A percentile compares a stretch with the other conserved stretches of the same genome.
These are phyloP conservation scores for Erythrocercus mccallii DNA, from an alignment of 2,113 vertebrate species.

Conservation along the genomic window DNA sequence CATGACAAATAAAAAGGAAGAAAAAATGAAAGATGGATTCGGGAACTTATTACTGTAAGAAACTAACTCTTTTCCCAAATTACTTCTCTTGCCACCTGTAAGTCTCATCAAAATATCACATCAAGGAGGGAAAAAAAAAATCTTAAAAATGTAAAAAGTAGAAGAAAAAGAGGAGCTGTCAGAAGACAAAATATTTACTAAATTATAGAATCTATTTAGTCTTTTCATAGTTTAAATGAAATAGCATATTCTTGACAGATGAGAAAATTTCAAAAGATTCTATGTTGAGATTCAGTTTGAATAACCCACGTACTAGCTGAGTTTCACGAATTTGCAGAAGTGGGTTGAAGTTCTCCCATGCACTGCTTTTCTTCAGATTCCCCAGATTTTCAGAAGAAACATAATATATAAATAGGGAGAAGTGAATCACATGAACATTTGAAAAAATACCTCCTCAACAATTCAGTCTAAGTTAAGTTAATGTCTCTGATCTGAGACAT, in stretches of 20 bases:
- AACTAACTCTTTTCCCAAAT: background rate
- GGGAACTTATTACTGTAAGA: background rate
- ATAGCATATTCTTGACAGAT: constrained; percentile 39
- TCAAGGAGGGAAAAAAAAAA: background rate
- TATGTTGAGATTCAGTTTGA: background rate
- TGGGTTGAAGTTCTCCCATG: constrained; percentile 1
- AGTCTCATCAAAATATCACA: background rate
- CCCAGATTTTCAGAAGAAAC: background rate
- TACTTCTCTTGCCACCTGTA: background rate
- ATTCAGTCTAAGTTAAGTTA: background rate
- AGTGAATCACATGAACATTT: background rate
- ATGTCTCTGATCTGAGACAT: background rate
- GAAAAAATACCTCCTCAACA: background rate
- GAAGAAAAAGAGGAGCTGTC: constrained; percentile 24
- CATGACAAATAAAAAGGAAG: background rate
- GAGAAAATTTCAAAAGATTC: constrained; percentile 45
- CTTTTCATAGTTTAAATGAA: constrained; percentile 39
- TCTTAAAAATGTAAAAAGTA: background rate
- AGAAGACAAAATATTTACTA: constrained; percentile 52
- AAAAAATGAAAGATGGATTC: background rate
- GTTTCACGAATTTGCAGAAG: constrained; percentile 11
- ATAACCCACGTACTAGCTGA: background rate
- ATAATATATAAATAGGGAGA: background rate
- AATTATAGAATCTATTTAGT: constrained; percentile 30
- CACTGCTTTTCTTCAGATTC: background rate